phyloP scores from a whole-genome alignment of 2,113 vertebrate species.

The Cephalopterus ornatus region DNA sequence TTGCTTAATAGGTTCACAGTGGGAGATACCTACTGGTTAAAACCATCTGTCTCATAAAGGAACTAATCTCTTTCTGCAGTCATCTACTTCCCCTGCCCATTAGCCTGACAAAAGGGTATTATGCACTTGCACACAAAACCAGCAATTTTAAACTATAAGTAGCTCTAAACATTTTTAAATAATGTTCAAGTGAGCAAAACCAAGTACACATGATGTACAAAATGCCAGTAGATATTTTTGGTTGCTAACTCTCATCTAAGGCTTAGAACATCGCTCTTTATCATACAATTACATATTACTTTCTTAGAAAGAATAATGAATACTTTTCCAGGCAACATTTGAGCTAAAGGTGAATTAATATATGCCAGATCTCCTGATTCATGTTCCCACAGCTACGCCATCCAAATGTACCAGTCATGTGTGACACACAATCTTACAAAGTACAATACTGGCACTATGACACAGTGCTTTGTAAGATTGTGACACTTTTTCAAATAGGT shows the following conservation, averaged over 20 bases:
- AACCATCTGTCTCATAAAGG: not conserved
- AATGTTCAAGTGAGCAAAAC: not conserved
- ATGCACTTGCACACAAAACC: not conserved
- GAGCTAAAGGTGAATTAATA: not conserved
- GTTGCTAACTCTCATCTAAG: not conserved
- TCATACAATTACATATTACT: not conserved
- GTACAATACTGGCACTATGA: not conserved
- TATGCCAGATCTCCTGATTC: not conserved
- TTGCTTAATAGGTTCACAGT: not conserved
- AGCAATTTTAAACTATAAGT: not conserved
- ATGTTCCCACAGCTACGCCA: not conserved
- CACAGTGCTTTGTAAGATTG: not conserved
- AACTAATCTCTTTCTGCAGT: not conserved
- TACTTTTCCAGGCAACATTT: not conserved
- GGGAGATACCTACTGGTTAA: not conserved
- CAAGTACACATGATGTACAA: not conserved
- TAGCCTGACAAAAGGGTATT: not conserved
- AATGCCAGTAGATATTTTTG: not conserved
- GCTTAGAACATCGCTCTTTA: not conserved
- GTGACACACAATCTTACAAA: not conserved
- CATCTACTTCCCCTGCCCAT: not conserved
- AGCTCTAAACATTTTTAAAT: not conserved
- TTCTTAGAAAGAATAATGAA: not conserved
- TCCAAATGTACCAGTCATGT: not conserved
- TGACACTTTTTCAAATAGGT: not conserved